Evolutionary conservation across 2,888 invertebrate species (phyloP).

Genomic region (Drosophila emarginata): DNA sequence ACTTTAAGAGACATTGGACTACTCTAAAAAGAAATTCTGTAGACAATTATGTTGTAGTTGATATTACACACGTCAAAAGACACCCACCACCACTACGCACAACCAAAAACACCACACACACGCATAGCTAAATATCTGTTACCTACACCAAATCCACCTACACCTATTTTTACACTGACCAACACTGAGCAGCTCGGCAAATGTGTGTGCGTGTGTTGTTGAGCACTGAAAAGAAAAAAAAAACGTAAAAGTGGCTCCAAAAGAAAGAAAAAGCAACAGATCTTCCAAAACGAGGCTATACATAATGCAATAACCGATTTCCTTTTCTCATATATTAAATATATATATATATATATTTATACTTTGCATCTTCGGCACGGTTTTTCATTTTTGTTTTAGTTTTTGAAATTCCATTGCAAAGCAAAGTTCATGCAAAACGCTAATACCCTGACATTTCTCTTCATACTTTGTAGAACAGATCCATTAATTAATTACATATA

Average conservation of each 20-base stretch:
- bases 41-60: conserved; percentile 59
- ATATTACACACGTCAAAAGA: conserved; percentile 47
- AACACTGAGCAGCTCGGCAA: conserved; percentile 15
- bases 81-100: conserved; percentile 38
- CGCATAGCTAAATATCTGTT: conserved; percentile 18
- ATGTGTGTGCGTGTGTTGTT: conserved; percentile 23
- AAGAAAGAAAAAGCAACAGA: conserved; percentile 5
- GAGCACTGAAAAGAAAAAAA: conserved; percentile 25
- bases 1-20: conserved; percentile 97
- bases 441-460: conserved; percentile 35
- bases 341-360: conserved; percentile 4
- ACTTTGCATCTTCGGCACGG: conserved; percentile 10
- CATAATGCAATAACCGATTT: conserved; percentile 22
- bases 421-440: conserved; percentile 68
- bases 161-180: conserved; percentile 33
- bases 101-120: conserved; percentile 31
- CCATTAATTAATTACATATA: conserved; percentile 18
- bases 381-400: conserved; percentile 5
- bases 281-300: conserved; percentile 32
- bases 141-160: conserved; percentile 11
- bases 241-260: conserved; percentile 3
- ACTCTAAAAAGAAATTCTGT: conserved; percentile 84
- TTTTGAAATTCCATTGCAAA: conserved; percentile 13
- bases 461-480: not conserved
- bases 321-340: not conserved